phyloP scores from a whole-genome alignment of 1,140 invertebrate species.

The Cydia amplana region DNA sequence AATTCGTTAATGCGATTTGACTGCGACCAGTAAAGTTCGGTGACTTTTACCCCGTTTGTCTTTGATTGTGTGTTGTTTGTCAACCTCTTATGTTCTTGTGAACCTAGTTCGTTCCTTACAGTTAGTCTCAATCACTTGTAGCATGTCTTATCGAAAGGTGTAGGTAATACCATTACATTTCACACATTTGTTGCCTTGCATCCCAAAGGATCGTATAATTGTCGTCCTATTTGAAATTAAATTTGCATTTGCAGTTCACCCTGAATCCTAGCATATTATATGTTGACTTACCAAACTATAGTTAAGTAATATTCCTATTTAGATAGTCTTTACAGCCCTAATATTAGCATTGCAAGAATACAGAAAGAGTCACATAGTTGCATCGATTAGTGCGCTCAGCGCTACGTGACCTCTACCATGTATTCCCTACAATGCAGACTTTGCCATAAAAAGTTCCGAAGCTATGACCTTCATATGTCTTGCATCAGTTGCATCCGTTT shows the following conservation, averaged over 20 bases:
- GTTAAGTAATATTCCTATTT: not conserved
- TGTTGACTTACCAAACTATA: not conserved
- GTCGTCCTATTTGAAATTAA: not conserved
- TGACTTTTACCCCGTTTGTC: not conserved
- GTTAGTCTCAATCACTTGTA: not conserved
- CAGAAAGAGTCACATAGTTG: not conserved
- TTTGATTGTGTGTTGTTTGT: slow-evolving; percentile 32
- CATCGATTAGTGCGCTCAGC: not conserved
- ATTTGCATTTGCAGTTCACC: not conserved
- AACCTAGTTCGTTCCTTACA: not conserved
- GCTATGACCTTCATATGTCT: not conserved
- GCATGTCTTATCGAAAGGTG: not conserved
- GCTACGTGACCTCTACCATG: not conserved
- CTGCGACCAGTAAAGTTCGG: not conserved
- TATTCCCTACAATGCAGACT: slow-evolving; percentile 1
- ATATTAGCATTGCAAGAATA: not conserved
- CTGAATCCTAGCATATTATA: not conserved
- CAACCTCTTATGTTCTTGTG: not conserved
- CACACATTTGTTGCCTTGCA: not conserved
- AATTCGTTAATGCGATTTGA: slow-evolving; percentile 18
- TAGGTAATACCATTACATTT: not conserved
- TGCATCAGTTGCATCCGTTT: not conserved
- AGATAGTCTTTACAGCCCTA: not conserved
- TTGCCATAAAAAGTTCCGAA: not conserved
- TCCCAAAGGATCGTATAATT: not conserved